Conservation (phyloP, 2,797 vertebrate genomes). For the Argentina silus region DNA sequence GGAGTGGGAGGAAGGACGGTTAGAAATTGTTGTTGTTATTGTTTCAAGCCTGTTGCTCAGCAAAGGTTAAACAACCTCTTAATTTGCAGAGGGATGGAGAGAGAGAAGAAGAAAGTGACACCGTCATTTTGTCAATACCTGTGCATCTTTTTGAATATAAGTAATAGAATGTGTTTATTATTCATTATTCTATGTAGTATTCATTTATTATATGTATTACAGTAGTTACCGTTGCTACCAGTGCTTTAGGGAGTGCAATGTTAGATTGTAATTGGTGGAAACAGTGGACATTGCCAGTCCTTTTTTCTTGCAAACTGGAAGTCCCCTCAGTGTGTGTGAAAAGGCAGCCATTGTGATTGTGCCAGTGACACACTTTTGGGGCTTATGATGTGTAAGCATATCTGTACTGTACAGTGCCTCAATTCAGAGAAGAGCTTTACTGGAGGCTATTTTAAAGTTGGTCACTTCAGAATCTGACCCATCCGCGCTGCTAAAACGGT, state of each 20-base stretch:
- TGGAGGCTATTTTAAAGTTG: conserved; percentile 64
- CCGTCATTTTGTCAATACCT: neutral
- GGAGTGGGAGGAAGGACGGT: conserved; percentile 29
- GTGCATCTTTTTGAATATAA: conserved; percentile 36
- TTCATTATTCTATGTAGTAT: conserved; percentile 25
- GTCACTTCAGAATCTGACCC: conserved; percentile 57
- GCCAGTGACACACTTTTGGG: conserved; percentile 70
- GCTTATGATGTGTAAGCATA: conserved; percentile 69
- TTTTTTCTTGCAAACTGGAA: conserved; percentile 51
- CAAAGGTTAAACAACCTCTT: conserved; percentile 32
- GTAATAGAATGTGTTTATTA: too few species aligned
- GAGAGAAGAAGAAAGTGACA: conserved; percentile 18
- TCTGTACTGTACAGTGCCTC: conserved; percentile 57
- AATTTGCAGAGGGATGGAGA: conserved; percentile 24
- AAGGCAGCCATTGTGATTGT: conserved; percentile 63
- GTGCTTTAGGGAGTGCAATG: neutral
- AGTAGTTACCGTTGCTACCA: neutral
- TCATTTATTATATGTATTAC: conserved; percentile 37
- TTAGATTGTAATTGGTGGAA: neutral
- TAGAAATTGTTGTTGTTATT: conserved; percentile 40
- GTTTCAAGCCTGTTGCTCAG: conserved; percentile 40
- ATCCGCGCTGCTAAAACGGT: conserved; percentile 60
- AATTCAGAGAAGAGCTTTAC: conserved; percentile 55
- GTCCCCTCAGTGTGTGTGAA: conserved; percentile 57
- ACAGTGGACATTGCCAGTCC: conserved; percentile 1